A percentile compares a stretch with the other conserved stretches of the same genome.
phyloP scores from a whole-genome alignment of 2,888 invertebrate species.

The Calameuta idolon region DNA sequence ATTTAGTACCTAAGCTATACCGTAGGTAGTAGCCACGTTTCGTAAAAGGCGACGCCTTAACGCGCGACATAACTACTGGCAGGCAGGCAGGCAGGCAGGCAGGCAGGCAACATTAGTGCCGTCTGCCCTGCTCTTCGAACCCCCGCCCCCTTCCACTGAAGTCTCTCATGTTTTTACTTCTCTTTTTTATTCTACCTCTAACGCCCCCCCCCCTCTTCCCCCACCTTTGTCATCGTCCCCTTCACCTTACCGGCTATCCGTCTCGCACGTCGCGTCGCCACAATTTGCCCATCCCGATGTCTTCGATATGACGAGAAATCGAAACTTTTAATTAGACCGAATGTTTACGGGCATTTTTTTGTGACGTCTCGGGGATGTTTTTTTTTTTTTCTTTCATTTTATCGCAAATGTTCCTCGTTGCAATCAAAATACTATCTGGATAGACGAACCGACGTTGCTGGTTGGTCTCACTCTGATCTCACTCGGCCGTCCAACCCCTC shows the following conservation, averaged over 20 bases:
- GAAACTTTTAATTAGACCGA: constrained; percentile 41
- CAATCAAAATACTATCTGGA: not conserved
- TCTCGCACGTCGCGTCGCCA: not conserved
- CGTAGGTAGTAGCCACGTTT: not conserved
- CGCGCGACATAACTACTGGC: not conserved
- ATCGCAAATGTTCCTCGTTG: not conserved
- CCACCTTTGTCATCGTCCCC: not conserved
- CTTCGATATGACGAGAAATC: not conserved
- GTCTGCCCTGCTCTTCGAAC: not conserved
- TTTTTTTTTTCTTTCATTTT: not conserved
- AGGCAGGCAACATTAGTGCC: not conserved
- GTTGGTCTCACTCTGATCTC: not conserved
- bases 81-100: not conserved
- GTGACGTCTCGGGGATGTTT: too few species aligned
- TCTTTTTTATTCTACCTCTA: not conserved
- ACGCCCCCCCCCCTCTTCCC: not conserved
- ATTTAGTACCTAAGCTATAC: not conserved
- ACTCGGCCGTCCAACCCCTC: not conserved
- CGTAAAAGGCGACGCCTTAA: not conserved
- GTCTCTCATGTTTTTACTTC: not conserved
- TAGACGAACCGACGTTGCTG: not conserved
- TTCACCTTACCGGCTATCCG: not conserved
- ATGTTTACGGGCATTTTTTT: constrained; percentile 11
- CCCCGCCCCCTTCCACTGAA: not conserved
- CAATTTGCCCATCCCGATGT: not conserved